Evolutionary conservation across 2,113 vertebrate genomes (phyloP).

Genomic region (Podarcis raffonei): DNA sequence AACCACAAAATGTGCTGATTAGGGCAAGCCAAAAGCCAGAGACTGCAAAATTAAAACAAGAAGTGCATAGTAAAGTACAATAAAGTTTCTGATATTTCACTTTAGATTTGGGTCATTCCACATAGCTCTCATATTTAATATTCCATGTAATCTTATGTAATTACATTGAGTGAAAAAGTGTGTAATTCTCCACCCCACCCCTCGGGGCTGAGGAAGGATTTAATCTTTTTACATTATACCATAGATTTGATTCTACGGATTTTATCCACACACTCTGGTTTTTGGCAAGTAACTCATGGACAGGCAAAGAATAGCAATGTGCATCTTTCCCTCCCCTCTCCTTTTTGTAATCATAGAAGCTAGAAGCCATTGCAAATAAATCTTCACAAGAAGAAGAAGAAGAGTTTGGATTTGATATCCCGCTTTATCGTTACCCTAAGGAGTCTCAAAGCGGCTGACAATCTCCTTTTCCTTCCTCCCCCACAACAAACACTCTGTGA

Average conservation of each 20-base stretch:
- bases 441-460: no score
- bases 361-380: not conserved
- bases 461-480: no score
- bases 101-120: not conserved
- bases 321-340: not conserved
- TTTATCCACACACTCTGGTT: not conserved
- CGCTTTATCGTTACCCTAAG: no score
- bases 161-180: not conserved
- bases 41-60: not conserved
- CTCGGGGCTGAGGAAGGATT: not conserved
- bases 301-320: not conserved
- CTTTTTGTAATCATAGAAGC: no score
- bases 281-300: not conserved
- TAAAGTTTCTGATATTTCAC: not conserved
- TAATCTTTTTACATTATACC: not conserved
- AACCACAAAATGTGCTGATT: not conserved
- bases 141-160: not conserved
- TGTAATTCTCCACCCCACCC: not conserved
- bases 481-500: no score
- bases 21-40: not conserved
- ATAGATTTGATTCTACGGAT: not conserved
- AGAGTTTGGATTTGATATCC: no score
- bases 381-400: not conserved
- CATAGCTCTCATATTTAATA: not conserved
- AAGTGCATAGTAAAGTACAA: not conserved